Evolutionary conservation across 2,797 vertebrate genomes (phyloP), one percentile per base, ranked within the genome.

Genomic region (Cygnus olor): DNA sequence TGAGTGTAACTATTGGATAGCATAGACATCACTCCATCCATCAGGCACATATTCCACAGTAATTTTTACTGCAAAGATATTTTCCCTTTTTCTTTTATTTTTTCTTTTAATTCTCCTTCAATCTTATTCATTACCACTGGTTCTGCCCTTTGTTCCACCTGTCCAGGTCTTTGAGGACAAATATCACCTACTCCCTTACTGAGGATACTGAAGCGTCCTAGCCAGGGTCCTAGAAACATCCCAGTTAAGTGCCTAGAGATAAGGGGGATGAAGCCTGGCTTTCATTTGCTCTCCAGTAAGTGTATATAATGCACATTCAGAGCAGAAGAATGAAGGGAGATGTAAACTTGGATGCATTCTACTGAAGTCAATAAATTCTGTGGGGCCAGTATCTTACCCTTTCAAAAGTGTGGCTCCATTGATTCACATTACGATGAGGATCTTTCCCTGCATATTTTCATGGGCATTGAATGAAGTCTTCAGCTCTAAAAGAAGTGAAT

Each of bases 311-410:
- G 47, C 28, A 78, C 53, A 80, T 89, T 77, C 83, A 58, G 57
- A 71, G 38, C 68, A 20, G 44, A 93, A 84, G 64, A 82, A 80
- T 24, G 54, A 76, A 86, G 82, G 74, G 66, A 89, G 42, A 71
- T 71, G 57, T 90, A 79, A 80, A 87, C 64, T 93, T 90, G 70
- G 45, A 66, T 72, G 85, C 57, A 61, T 44, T 81, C 51, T 90
- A 15, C 60, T 53, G 36, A 82, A 80, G 86, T 82, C 78, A 82
- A 72, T 91, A 80, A 80, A 68, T 89, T 93, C 71, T 45, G 12
- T 45, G 74, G 47, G 71, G 61, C 57, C 3, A 7, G 27, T 60
- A 58, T 80, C 56, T 60, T 84, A 72, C 45, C 27, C 70, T 91
- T 87, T 82, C 44, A 53, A 80, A 93, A 89, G 13, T 34, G 40